Conservation (phyloP, 30 jellyfish, hydroid and myxozoan species). For the Pseudorhiza aurosa region DNA sequence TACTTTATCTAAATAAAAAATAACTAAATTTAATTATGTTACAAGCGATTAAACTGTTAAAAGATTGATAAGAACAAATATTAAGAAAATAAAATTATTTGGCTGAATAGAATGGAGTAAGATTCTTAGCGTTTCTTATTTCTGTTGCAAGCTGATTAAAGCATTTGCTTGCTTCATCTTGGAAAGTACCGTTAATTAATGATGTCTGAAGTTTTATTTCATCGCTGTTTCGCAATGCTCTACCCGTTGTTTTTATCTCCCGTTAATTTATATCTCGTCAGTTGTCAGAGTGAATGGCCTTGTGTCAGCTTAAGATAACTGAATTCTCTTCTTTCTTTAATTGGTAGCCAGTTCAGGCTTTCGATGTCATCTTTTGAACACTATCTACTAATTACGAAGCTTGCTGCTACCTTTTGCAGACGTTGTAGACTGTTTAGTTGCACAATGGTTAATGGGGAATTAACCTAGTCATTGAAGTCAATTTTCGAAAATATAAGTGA, state of each 20-base stretch:
- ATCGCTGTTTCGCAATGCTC: constrained; percentile 28
- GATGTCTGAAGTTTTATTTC: constrained; percentile 45
- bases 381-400: constrained; percentile 37
- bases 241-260: constrained; percentile 44
- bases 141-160: constrained; percentile 25
- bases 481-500: constrained; percentile 2
- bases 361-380: constrained; percentile 23
- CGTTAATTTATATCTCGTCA: constrained; percentile 55
- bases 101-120: no score
- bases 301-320: constrained; percentile 23
- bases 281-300: constrained; percentile 31
- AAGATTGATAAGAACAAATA: no score
- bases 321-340: constrained; percentile 53
- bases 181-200: constrained; percentile 28
- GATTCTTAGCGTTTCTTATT: constrained; percentile 33
- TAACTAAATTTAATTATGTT: no score
- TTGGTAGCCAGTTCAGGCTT: constrained; percentile 51
- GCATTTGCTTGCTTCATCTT: constrained; percentile 30
- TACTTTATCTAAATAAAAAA: no score
- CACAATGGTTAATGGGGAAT: constrained; percentile 29
- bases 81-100: no score
- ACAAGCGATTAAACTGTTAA: no score
- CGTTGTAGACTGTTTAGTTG: constrained; percentile 33
- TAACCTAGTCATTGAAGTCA: background rate
- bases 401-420: constrained; percentile 51